Conservation (phyloP, 2,797 vertebrate genomes). For the Jordanella pulchra region DNA sequence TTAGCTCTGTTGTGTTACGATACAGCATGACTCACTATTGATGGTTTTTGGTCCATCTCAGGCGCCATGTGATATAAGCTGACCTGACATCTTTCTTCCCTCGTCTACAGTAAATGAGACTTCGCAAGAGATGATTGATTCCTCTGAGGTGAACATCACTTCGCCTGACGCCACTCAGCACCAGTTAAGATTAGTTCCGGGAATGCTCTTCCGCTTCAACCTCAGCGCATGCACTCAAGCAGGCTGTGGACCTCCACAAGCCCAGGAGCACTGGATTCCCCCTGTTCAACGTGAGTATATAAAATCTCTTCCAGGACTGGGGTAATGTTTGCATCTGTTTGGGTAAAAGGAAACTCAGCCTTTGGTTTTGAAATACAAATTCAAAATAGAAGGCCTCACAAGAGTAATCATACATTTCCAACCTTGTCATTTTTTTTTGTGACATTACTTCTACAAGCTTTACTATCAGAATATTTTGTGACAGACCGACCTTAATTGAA, state of each 20-base stretch:
- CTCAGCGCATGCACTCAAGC: constrained; percentile 87
- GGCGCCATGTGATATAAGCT: constrained; percentile 45
- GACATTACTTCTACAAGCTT: background rate
- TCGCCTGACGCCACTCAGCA: constrained; percentile 80
- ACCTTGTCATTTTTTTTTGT: background rate
- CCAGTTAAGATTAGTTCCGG: constrained; percentile 79
- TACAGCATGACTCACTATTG: constrained; percentile 32
- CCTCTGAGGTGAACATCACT: constrained; percentile 80
- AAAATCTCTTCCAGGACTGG: background rate
- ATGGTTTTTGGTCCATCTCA: constrained; percentile 25
- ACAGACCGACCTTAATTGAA: background rate
- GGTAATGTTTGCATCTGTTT: background rate
- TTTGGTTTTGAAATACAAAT: background rate
- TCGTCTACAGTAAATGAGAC: constrained; percentile 88
- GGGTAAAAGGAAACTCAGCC: background rate
- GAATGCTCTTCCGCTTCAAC: constrained; percentile 88
- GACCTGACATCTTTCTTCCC: constrained; percentile 61
- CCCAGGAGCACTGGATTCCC: constrained; percentile 81
- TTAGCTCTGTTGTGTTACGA: constrained; percentile 46
- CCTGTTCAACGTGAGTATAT: constrained; percentile 81
- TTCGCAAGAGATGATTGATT: constrained; percentile 77
- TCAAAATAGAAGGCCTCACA: background rate
- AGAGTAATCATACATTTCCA: background rate
- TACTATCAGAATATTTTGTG: background rate
- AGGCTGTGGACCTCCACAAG: constrained; percentile 86